These are phyloP conservation scores for Carollia perspicillata DNA, from an alignment of 2,113 vertebrate genomes.

Conservation along the genomic window DNA sequence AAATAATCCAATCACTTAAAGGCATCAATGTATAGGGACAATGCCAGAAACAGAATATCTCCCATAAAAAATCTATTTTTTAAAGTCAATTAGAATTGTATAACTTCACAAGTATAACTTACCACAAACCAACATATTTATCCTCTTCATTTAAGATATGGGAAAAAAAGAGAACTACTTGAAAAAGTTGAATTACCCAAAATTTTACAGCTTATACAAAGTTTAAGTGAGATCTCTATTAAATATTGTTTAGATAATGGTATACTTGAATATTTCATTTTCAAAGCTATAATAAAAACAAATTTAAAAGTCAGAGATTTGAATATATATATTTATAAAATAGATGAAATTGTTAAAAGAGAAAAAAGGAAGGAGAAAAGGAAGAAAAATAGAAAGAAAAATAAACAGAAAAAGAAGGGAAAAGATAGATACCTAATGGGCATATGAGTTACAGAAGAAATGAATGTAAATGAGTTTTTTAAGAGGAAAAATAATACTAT, in stretches of 20 bases:
- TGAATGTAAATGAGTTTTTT: not conserved
- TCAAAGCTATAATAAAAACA: not conserved
- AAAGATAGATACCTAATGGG: not conserved
- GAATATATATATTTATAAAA: not conserved
- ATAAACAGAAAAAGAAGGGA: fast-evolving
- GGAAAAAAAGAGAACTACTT: not conserved
- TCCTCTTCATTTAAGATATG: not conserved
- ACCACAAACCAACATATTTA: not conserved
- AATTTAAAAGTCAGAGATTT: not conserved
- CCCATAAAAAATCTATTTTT: not conserved
- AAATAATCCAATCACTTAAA: not conserved
- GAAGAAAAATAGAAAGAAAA: not conserved
- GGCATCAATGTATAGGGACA: not conserved
- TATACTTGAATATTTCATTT: not conserved
- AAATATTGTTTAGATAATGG: not conserved
- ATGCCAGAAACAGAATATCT: not conserved
- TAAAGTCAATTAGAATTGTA: not conserved
- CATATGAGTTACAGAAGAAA: not conserved
- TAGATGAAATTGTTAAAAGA: not conserved
- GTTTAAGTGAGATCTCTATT: not conserved
- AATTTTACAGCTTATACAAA: not conserved
- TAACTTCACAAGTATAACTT: not conserved
- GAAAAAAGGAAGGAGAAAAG: not conserved
- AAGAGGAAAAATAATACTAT: not conserved
- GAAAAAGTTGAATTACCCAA: not conserved